phyloP scores from a whole-genome alignment of 2,888 invertebrate species.

The Nomada ruficornis region DNA sequence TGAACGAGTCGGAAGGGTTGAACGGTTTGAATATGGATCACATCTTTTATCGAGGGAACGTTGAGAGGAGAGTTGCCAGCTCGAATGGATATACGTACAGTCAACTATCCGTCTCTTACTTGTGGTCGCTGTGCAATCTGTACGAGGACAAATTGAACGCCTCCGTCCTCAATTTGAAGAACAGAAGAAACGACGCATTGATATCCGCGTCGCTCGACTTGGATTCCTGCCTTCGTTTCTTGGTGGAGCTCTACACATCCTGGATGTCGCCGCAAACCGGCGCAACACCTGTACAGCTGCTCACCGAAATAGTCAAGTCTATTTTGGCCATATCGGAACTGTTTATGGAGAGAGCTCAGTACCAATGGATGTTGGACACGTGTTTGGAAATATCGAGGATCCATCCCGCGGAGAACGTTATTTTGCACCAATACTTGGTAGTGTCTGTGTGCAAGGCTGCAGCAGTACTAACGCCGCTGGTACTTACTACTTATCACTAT shows the following conservation, averaged over 20 bases:
- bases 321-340: slow-evolving; percentile 91
- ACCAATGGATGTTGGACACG: slow-evolving; percentile 91
- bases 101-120: slow-evolving; percentile 80
- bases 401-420: slow-evolving; percentile 91
- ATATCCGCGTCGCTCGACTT: slow-evolving; percentile 88
- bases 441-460: slow-evolving; percentile 89
- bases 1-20: slow-evolving; percentile 58
- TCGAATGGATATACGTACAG: slow-evolving; percentile 74
- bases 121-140: slow-evolving; percentile 80
- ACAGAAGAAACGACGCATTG: slow-evolving; percentile 83
- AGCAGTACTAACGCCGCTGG: slow-evolving; percentile 87
- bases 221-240: slow-evolving; percentile 95
- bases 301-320: slow-evolving; percentile 88
- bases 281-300: slow-evolving; percentile 83
- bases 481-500: slow-evolving; percentile 73
- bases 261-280: slow-evolving; percentile 87
- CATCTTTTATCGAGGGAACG: slow-evolving; percentile 81
- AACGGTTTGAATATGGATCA: slow-evolving; percentile 76
- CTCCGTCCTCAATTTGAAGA: slow-evolving; percentile 77
- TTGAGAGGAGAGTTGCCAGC: slow-evolving; percentile 77
- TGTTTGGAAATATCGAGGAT: slow-evolving; percentile 88
- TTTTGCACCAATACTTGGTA: slow-evolving; percentile 89
- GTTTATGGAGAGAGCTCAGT: slow-evolving; percentile 90
- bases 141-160: slow-evolving; percentile 81
- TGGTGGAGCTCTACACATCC: slow-evolving; percentile 95